Conservation (phyloP, 2,888 invertebrate species). For the Epinotia brunnichana region DNA sequence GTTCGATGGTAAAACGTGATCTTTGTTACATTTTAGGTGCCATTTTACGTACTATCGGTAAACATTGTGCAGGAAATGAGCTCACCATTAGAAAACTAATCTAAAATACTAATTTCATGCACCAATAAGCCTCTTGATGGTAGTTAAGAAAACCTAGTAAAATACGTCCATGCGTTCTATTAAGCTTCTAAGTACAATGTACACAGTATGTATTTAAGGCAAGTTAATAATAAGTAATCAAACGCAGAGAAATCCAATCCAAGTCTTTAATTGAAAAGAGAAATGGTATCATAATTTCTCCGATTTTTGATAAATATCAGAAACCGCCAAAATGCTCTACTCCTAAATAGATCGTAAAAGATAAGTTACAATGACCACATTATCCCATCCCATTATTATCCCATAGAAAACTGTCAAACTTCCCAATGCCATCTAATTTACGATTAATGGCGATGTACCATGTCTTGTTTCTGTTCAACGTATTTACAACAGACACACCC, state of each 20-base stretch:
- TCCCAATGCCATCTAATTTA: not conserved
- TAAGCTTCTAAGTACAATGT: not conserved
- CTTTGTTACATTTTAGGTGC: slow-evolving; percentile 17
- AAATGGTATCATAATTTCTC: not conserved
- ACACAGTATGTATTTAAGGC: not conserved
- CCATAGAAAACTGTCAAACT: not conserved
- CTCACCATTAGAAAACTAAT: not conserved
- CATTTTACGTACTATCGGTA: not conserved
- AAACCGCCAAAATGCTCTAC: too few relatives aligned
- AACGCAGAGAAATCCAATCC: not conserved
- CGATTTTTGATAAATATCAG: not conserved
- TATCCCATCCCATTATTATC: not conserved
- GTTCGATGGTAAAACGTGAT: slow-evolving; percentile 31
- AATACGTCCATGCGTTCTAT: not conserved
- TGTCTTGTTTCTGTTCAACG: slow-evolving; percentile 14
- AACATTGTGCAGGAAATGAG: not conserved
- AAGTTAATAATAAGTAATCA: not conserved
- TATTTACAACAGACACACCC: slow-evolving; percentile 36
- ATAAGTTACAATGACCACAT: not conserved
- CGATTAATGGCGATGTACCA: not conserved
- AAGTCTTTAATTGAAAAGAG: not conserved
- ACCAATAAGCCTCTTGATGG: slow-evolving; percentile 6
- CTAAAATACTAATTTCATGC: slow-evolving; percentile 20
- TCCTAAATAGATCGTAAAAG: too few relatives aligned
- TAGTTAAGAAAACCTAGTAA: not conserved